Evolutionary conservation across 2,797 vertebrate genomes (phyloP), one percentile per base, ranked within the genome.

Genomic region (Phoebastria nigripes): DNA sequence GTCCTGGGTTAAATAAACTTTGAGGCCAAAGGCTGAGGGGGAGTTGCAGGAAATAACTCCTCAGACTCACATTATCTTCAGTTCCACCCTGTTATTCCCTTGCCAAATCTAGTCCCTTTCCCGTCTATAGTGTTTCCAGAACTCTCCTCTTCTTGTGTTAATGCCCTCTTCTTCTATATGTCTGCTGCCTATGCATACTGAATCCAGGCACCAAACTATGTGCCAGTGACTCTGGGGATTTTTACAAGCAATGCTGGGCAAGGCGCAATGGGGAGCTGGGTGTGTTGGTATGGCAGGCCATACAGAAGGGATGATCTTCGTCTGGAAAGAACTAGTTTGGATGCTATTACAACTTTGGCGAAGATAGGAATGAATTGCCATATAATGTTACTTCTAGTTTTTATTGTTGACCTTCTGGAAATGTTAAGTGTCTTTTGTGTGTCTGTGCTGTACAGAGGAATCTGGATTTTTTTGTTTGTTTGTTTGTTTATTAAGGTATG

Each of bases 1-100:
- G 93, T 97, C 82, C 92, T 86, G 69, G 70, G 95, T 96, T 97
- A 97, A 95, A 96, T 93, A 97, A 97, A 96, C 96, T 93, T 79
- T 39, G 61, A 96, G 87, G 92, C 87, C 89, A 93, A 96, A 95
- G 79, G 69, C 79, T 86, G 79, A 93, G 72, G 72, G 44, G 62
- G 87, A 84, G 84, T 90, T 87, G 73, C 93, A 97, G 97, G 97
- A 97, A 97, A 93, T 97, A 96, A 88, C 95, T 95, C 92, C 89
- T 97, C 89, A 93, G 84, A 67, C 85, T 91, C 70, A 11, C 90
- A 76, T 96, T 96, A 97, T 97, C 94, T 96, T 79, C 79, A 72
- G 89, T 96, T 95, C 95, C 94, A 95, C 94, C 93, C 94, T 94
- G 82, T 61, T 87, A 84, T 66, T 92, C 79, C 44, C 59, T 79